phyloP scores from a whole-genome alignment of 1,140 invertebrate genomes.

The Philaenus spumarius region DNA sequence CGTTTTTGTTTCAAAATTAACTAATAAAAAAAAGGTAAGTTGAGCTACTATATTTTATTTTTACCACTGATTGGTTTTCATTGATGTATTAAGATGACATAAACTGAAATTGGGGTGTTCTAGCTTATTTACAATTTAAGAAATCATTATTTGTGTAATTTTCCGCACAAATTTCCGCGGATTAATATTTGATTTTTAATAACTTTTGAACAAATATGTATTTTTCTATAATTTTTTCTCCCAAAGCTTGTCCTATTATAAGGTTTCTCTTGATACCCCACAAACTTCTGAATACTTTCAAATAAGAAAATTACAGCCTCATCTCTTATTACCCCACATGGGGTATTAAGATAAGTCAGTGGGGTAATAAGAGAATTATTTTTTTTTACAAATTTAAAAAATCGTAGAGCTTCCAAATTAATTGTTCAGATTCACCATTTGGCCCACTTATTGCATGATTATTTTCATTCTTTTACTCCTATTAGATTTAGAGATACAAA shows the following conservation, averaged over 20 bases:
- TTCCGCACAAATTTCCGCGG: neutral
- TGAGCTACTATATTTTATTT: neutral
- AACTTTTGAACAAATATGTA: neutral
- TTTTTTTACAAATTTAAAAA: neutral
- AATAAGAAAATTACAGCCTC: neutral
- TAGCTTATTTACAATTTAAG: conserved; percentile 2
- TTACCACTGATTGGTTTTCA: neutral
- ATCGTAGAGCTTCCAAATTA: neutral
- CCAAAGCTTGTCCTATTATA: neutral
- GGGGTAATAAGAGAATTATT: neutral
- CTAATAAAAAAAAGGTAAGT: neutral
- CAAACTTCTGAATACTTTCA: neutral
- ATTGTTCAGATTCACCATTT: neutral
- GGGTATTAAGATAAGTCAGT: neutral
- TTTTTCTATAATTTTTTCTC: neutral
- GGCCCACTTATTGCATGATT: conserved; percentile 2
- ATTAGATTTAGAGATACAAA: conserved; percentile 2
- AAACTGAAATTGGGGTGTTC: neutral
- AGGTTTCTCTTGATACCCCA: conserved; percentile 1
- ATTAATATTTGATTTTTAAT: conserved; percentile 4
- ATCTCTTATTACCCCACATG: neutral
- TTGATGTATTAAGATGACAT: neutral
- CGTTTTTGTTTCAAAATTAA: neutral
- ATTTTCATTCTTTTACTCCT: neutral
- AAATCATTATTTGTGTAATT: conserved; percentile 5